Evolutionary conservation across 1,140 invertebrate genomes (phyloP).

Genomic region (Drosophila mojavensis): DNA sequence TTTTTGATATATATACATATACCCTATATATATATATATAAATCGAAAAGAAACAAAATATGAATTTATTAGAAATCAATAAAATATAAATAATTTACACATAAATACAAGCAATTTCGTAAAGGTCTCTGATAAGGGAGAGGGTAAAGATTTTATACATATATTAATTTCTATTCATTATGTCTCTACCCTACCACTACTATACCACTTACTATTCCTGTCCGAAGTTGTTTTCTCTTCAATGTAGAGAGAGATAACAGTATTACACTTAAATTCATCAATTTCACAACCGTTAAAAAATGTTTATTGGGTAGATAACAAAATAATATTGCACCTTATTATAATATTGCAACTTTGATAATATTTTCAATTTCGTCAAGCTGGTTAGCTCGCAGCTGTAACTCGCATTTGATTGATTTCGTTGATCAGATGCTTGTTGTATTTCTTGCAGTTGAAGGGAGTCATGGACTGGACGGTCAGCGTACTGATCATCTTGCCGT

Average conservation of each 20-base stretch:
- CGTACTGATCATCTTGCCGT: conserved; percentile 93
- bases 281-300: too few species aligned
- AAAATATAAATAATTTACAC: conserved; percentile 17
- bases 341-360: not conserved
- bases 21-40: conserved; percentile 10
- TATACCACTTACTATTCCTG: too few species aligned
- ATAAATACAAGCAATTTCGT: not conserved
- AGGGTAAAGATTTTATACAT: too few species aligned
- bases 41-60: conserved; percentile 21
- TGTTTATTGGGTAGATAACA: too few species aligned
- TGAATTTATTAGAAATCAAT: conserved; percentile 49
- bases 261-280: too few species aligned
- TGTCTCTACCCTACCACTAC: too few species aligned
- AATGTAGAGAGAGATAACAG: too few species aligned
- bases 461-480: conserved; percentile 88
- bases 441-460: conserved; percentile 90
- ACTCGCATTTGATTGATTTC: conserved; percentile 87
- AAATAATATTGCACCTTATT: conserved; percentile 14
- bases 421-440: conserved; percentile 88
- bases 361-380: too few species aligned
- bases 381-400: conserved; percentile 63
- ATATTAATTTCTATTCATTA: too few species aligned
- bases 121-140: too few species aligned
- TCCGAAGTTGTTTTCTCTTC: not conserved
- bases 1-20: conserved; percentile 18